A percentile compares a stretch with the other conserved stretches of the same genome.
Conservation (phyloP, 2,113 vertebrate genomes). For the Fregetta grallaria region DNA sequence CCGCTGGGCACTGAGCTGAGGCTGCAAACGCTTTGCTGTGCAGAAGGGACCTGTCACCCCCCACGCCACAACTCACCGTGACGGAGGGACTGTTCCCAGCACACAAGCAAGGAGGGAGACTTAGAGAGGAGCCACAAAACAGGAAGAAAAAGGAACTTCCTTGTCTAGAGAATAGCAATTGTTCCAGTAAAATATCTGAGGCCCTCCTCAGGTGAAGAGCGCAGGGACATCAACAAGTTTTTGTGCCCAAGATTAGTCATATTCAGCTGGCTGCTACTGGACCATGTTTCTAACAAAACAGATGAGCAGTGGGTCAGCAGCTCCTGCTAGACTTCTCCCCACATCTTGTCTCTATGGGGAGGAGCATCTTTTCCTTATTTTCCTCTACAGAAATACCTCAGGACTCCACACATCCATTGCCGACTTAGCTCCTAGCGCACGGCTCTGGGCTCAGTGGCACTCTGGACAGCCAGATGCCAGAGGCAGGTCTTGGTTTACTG, state of each 20-base stretch:
- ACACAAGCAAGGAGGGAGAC: not conserved
- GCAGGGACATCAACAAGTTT: too few species aligned
- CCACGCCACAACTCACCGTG: accelerated
- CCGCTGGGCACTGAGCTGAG: too few species aligned
- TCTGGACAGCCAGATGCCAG: not conserved
- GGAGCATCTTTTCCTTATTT: not conserved
- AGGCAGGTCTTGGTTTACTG: not conserved
- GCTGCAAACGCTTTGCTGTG: not conserved
- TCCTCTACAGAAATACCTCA: not conserved
- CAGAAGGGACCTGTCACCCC: not conserved
- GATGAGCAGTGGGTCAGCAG: not conserved
- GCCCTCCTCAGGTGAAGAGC: not conserved
- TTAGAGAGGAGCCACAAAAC: not conserved
- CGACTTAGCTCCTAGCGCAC: not conserved
- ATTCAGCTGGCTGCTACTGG: not conserved
- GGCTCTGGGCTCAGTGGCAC: not conserved
- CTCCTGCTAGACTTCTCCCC: not conserved
- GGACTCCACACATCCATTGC: not conserved
- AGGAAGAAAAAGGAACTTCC: not conserved
- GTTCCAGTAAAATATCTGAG: not conserved
- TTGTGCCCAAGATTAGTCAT: not conserved
- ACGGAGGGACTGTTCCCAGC: not conserved
- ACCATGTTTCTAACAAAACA: not conserved
- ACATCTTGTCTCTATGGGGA: not conserved
- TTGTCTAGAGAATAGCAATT: not conserved